Conservation (phyloP, 23 tunicate species). For the Aplidium turbinatum region DNA sequence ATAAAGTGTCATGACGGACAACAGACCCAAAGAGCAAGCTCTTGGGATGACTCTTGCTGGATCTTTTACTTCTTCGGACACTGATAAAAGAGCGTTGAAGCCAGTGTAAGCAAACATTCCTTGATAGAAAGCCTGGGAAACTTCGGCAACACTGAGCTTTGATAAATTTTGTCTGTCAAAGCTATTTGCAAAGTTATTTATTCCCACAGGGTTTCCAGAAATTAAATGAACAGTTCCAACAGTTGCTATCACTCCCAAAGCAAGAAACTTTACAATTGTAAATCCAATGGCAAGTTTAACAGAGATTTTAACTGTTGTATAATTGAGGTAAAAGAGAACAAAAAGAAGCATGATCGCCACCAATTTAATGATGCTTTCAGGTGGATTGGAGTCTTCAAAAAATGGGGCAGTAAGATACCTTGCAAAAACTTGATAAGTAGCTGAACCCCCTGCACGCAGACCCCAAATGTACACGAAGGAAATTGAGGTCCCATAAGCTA, state of each 20-base stretch:
- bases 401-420: conserved; percentile 48
- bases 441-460: conserved; percentile 1
- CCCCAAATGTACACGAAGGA: conserved; percentile 32
- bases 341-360: conserved; percentile 14
- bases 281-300: conserved; percentile 51
- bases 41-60: conserved; percentile 42
- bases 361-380: conserved; percentile 39
- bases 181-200: conserved; percentile 38
- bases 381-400: conserved; percentile 39
- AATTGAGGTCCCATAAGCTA: conserved; percentile 54
- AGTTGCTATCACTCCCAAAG: conserved; percentile 38
- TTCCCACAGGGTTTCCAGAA: conserved; percentile 45
- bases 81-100: conserved; percentile 7
- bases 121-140: conserved; percentile 27
- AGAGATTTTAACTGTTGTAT: conserved; percentile 36
- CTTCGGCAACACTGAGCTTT: conserved; percentile 2
- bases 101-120: conserved; percentile 66
- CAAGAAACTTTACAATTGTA: conserved; percentile 48
- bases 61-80: conserved; percentile 62
- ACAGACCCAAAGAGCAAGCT: conserved; percentile 20
- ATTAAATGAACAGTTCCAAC: conserved; percentile 43
- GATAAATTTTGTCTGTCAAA: conserved; percentile 21
- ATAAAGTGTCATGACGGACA: conserved; percentile 36
- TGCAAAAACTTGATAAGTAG: conserved; percentile 33
- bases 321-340: conserved; percentile 32